Percentiles rank a stretch among this genome's conserved stretches.
These are phyloP conservation scores for Neotoma lepida DNA, from an alignment of 2,113 vertebrate species.

Conservation along the genomic window DNA sequence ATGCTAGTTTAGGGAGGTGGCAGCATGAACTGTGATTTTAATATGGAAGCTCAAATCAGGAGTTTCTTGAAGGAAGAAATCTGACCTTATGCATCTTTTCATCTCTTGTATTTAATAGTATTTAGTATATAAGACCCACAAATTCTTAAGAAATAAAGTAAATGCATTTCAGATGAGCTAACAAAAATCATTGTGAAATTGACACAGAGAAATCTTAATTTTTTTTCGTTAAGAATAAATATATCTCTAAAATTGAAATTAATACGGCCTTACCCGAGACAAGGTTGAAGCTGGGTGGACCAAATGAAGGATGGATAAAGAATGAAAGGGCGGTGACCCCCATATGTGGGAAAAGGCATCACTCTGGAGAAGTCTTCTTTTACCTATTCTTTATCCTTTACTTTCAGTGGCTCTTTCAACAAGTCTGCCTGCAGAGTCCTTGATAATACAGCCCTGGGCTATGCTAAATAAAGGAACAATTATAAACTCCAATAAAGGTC, in stretches of 20 bases:
- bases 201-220: not conserved
- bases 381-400: conserved; percentile 47
- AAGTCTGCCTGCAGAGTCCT: conserved; percentile 75
- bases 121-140: not conserved
- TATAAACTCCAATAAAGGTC: conserved; percentile 67
- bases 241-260: conserved; percentile 8
- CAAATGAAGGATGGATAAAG: not conserved
- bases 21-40: conserved; percentile 44
- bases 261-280: not conserved
- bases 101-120: not conserved
- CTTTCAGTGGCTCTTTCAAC: conserved; percentile 65
- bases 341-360: conserved; percentile 18
- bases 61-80: not conserved
- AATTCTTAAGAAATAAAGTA: conserved; percentile 8
- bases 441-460: conserved; percentile 62
- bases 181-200: conserved; percentile 1
- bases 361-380: not conserved
- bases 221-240: conserved; percentile 28
- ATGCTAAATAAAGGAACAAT: conserved; percentile 65
- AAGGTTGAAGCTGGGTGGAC: not conserved
- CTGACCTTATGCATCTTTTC: not conserved
- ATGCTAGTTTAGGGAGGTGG: not conserved
- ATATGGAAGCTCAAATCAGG: not conserved
- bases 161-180: conserved; percentile 31
- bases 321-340: not conserved